Base-by-base conservation (phyloP, 2,888 invertebrate species). In the Agonum fuliginosum region DNA sequence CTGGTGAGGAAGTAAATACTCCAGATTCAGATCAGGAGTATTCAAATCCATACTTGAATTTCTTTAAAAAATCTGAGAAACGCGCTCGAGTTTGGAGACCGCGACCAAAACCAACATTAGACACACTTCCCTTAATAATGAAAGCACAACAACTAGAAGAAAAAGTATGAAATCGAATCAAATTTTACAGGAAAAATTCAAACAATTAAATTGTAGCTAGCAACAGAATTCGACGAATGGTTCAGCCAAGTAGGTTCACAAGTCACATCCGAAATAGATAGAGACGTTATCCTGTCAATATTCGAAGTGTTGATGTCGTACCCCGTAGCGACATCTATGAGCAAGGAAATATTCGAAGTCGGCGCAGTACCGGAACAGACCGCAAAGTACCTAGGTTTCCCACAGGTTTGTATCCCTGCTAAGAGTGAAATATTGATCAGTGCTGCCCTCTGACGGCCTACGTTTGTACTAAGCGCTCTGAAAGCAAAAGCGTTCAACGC, bases 301-400 rank as follows among this genome's bases (percentile, higher is more conserved):
- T 86, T 87, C 80, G 86, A 91, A 88, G 89, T 91, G 71, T 90
- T 90, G 75, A 90, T 90, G 81, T 88, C 91, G 79, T 89, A 88
- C 3, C 90, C 90, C 79, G 89, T 89, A 0, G 88, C 91, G 0
- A 87, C 87, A 70, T 88, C 91, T 78, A 84, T 91, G 22, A 85
- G 87, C 84, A 88, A 91, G 0, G 83, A 88, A 30, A 84, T 91
- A 1, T 89, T 88, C 81, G 91, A 92, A 83, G 84, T 92, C 83
- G 90, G 91, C 0, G 87, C 89, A 41, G 88, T 92, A 10, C 88
- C 91, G 34, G 88, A 89, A 74, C 86, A 87, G 80, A 87, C 92
- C 1, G 92, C 92, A 0, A 83, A 84, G 10, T 84, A 87, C 2
- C 87, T 89, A 37, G 86, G 87, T 74, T 85, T 88, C 79, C 88